Percentiles rank a stretch among this genome's conserved stretches.
Evolutionary conservation across 2,888 invertebrate species (phyloP).

Genomic region (Caradrina clavipalpis): DNA sequence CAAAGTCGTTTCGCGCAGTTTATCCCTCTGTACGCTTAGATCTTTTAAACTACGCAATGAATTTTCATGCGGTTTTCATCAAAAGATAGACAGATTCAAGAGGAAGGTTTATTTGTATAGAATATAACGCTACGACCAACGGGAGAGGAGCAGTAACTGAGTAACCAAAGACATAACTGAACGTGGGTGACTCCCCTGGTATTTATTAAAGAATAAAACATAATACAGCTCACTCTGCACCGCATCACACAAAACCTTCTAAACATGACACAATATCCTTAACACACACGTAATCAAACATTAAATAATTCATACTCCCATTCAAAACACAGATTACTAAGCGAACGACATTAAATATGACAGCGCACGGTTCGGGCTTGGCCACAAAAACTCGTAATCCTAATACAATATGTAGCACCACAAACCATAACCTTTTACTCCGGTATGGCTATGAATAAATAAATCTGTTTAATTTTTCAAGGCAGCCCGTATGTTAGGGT

Average conservation of each 20-base stretch:
- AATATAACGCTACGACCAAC: no score
- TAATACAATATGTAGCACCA: constrained; percentile 64
- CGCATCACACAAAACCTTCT: not conserved
- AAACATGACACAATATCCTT: not conserved
- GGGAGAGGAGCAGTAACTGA: no score
- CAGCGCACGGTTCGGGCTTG: constrained; percentile 25
- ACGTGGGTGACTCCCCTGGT: no score
- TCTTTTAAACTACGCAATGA: no score
- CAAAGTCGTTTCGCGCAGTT: no score
- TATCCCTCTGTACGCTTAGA: no score
- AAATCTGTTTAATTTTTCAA: constrained; percentile 64
- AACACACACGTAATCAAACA: constrained; percentile 13
- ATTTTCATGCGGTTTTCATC: no score
- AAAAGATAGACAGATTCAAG: no score
- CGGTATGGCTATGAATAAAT: constrained; percentile 63
- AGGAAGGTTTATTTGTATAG: no score
- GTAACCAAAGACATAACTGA: no score
- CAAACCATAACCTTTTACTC: constrained; percentile 66
- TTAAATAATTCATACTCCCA: constrained; percentile 18
- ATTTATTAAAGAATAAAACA: no score
- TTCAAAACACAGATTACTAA: constrained; percentile 30
- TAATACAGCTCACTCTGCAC: no score
- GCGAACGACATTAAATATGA: constrained; percentile 44
- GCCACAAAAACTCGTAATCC: constrained; percentile 59
- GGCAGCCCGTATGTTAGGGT: constrained; percentile 12